Evolutionary conservation across 1,140 invertebrate species (phyloP).

Genomic region (Drosophila elegans): DNA sequence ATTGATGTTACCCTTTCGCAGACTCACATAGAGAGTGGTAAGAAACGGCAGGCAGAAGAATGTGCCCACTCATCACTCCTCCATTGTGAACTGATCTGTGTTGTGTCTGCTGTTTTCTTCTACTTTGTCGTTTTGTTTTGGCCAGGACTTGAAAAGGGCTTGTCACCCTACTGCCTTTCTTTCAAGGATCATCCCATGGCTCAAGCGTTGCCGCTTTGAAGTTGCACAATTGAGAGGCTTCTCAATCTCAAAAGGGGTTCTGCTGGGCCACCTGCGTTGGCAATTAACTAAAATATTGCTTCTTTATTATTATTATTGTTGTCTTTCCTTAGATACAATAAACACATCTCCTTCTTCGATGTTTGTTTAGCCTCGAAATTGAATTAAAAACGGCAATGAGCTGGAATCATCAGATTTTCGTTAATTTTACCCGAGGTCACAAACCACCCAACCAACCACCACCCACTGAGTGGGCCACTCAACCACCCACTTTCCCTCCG

Average conservation of each 20-base stretch:
- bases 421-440: conserved; percentile 69
- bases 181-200: conserved; percentile 23
- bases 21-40: conserved; percentile 7
- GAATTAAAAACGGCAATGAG: conserved; percentile 84
- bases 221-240: conserved; percentile 71
- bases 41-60: conserved; percentile 37
- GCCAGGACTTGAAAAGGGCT: conserved; percentile 42
- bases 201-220: conserved; percentile 63
- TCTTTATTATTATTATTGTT: conserved; percentile 53
- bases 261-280: conserved; percentile 67
- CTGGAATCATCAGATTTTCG: conserved; percentile 84
- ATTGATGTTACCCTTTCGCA: conserved; percentile 59
- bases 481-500: conserved; percentile 15
- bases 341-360: conserved; percentile 37
- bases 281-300: conserved; percentile 69
- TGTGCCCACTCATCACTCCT: conserved; percentile 69
- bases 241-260: conserved; percentile 9
- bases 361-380: conserved; percentile 79
- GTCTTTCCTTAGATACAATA: conserved; percentile 53
- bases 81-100: conserved; percentile 21
- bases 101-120: conserved; percentile 19
- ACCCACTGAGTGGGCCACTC: conserved; percentile 19
- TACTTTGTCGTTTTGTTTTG: conserved; percentile 24
- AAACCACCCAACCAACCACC: conserved; percentile 12
- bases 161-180: conserved; percentile 29